phyloP scores from a whole-genome alignment of 2,888 invertebrate species.

The Dicycla oo region DNA sequence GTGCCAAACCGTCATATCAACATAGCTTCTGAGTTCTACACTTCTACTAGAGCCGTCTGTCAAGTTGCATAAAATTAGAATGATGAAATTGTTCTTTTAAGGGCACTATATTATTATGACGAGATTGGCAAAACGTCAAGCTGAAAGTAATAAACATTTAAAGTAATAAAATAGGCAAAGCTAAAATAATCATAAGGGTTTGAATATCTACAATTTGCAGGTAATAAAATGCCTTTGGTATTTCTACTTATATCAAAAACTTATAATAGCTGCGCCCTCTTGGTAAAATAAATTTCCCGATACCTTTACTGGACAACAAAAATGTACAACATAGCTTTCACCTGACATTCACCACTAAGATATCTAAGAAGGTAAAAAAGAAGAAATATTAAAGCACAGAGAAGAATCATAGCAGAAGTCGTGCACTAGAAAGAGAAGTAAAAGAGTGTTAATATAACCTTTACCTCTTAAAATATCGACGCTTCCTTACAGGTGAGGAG shows the following conservation, averaged over 20 bases:
- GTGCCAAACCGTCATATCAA: slow-evolving; percentile 30
- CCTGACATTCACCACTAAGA: slow-evolving; percentile 60
- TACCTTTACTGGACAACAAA: slow-evolving; percentile 19
- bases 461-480: slow-evolving; percentile 38
- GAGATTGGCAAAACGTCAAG: slow-evolving; percentile 34
- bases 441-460: slow-evolving; percentile 40
- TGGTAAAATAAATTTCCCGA: slow-evolving; percentile 9
- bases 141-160: slow-evolving; percentile 26
- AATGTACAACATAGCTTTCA: slow-evolving; percentile 61
- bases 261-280: background rate
- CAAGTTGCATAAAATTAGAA: background rate
- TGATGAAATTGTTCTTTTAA: background rate
- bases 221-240: slow-evolving; percentile 10
- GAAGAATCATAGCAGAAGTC: slow-evolving; percentile 60
- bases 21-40: background rate
- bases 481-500: slow-evolving; percentile 13
- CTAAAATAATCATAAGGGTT: slow-evolving; percentile 41
- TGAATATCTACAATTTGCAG: slow-evolving; percentile 29
- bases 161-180: slow-evolving; percentile 47
- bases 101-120: slow-evolving; percentile 13
- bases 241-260: slow-evolving; percentile 1
- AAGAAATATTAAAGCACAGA: slow-evolving; percentile 54
- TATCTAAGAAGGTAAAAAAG: slow-evolving; percentile 49
- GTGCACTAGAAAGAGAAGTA: slow-evolving; percentile 62
- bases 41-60: background rate